Evolutionary conservation across 2,888 invertebrate genomes (phyloP).

Genomic region (Perithous albicinctus): DNA sequence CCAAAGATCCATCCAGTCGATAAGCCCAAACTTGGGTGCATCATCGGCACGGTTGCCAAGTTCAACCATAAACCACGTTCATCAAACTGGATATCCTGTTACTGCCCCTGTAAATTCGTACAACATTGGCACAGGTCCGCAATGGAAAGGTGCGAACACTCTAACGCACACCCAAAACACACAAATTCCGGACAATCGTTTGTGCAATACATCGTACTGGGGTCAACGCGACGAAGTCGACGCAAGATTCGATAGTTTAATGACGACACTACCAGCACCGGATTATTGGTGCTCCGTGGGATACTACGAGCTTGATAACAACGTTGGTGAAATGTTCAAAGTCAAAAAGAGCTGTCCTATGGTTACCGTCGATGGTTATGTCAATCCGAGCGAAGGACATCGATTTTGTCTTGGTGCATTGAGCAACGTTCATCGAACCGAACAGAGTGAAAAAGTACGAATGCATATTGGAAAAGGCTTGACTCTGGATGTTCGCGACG

Average conservation of each 20-base stretch:
- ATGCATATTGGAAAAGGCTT: slow-evolving; percentile 94
- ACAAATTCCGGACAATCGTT: slow-evolving; percentile 87
- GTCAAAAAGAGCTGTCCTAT: slow-evolving; percentile 95
- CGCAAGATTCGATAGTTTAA: slow-evolving; percentile 87
- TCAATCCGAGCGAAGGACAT: slow-evolving; percentile 98
- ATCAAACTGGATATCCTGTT: slow-evolving; percentile 85
- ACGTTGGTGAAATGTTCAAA: slow-evolving; percentile 96
- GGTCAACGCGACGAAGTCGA: slow-evolving; percentile 86
- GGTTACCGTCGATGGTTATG: slow-evolving; percentile 98
- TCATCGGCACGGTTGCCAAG: too few relatives aligned
- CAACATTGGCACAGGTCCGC: slow-evolving; percentile 84
- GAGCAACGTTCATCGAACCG: slow-evolving; percentile 98
- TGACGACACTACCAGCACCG: slow-evolving; percentile 95
- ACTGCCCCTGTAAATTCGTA: slow-evolving; percentile 80
- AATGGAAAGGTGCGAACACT: slow-evolving; percentile 95
- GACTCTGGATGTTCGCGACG: slow-evolving; percentile 94
- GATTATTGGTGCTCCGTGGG: slow-evolving; percentile 99
- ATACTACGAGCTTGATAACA: slow-evolving; percentile 99
- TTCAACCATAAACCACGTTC: slow-evolving; percentile 79
- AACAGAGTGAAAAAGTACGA: slow-evolving; percentile 95
- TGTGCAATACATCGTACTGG: slow-evolving; percentile 87
- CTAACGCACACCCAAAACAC: slow-evolving; percentile 96
- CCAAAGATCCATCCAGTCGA: slow-evolving; percentile 81
- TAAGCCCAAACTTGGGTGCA: too few relatives aligned
- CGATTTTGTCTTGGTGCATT: slow-evolving; percentile 99